A percentile compares a stretch with the other conserved stretches of the same genome.
phyloP scores from a whole-genome alignment of 92 coral and sea anemone genomes.

The Parazoanthus darwini region DNA sequence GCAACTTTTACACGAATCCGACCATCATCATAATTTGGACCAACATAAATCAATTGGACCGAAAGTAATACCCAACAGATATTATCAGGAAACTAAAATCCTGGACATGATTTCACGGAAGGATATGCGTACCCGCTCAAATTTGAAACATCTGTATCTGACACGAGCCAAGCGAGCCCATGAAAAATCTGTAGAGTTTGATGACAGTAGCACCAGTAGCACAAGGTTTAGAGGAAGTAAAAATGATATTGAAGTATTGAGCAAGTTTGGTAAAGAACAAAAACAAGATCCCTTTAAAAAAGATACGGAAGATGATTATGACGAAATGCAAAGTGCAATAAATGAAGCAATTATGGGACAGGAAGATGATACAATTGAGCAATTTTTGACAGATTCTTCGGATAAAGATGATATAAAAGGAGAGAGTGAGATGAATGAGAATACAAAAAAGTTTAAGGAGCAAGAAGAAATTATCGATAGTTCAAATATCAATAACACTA shows the following conservation, averaged over 20 bases:
- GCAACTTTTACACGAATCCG: neutral
- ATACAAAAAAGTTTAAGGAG: neutral
- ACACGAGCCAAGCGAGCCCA: neutral
- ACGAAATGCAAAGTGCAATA: neutral
- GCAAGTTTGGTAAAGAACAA: neutral
- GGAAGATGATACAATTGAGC: neutral
- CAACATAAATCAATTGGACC: neutral
- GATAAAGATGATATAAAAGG: neutral
- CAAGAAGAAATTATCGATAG: neutral
- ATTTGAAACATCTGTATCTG: neutral
- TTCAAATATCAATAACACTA: neutral
- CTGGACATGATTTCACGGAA: neutral
- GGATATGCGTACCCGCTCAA: neutral
- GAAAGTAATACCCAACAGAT: neutral
- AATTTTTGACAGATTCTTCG: neutral
- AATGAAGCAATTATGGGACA: slow-evolving; percentile 44
- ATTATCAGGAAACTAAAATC: neutral
- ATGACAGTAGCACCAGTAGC: neutral
- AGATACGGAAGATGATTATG: slow-evolving; percentile 3
- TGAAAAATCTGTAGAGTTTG: neutral
- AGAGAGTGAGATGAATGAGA: neutral
- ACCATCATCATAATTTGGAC: neutral
- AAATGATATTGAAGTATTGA: neutral
- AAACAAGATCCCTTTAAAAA: neutral
- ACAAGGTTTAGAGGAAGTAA: neutral